These are phyloP conservation scores for Bombycilla garrulus DNA, from an alignment of 2,113 vertebrate genomes.

Conservation along the genomic window DNA sequence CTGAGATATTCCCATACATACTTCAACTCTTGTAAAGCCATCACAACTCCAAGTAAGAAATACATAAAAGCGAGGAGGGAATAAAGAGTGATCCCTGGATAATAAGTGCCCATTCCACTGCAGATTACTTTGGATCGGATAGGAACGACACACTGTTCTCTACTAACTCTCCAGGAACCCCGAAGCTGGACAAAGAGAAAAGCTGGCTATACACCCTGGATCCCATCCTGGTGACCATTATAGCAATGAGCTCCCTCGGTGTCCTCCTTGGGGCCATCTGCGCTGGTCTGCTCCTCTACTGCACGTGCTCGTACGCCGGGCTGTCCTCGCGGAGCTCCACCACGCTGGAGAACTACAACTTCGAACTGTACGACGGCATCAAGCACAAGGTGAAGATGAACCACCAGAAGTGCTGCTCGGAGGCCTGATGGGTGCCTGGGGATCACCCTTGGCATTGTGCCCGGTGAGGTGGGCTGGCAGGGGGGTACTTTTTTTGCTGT, in stretches of 20 bases:
- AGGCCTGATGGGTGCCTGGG: conserved; percentile 80
- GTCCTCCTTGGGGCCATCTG: conserved; percentile 93
- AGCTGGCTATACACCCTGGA: conserved; percentile 94
- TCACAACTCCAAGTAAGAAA: background rate
- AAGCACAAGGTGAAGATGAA: conserved; percentile 99
- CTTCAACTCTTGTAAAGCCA: background rate
- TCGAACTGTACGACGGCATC: conserved; percentile 94
- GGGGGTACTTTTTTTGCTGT: conserved; percentile 51
- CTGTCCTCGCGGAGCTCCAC: conserved; percentile 94
- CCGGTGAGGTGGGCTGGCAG: conserved; percentile 53
- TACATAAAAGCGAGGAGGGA: background rate
- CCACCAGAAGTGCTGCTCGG: conserved; percentile 97
- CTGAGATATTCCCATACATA: background rate
- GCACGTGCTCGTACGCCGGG: conserved; percentile 91
- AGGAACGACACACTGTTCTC: conserved; percentile 73
- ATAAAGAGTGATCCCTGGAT: background rate
- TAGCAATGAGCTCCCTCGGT: conserved; percentile 96
- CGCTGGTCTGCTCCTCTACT: conserved; percentile 92
- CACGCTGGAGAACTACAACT: conserved; percentile 98
- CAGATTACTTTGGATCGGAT: conserved; percentile 75
- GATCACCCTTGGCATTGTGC: conserved; percentile 41
- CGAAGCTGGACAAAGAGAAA: conserved; percentile 87
- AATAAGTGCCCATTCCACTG: conserved; percentile 49
- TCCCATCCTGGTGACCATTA: conserved; percentile 98
- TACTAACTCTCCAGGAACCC: conserved; percentile 72